Conservation (phyloP, 2,113 vertebrate genomes). For the Pipa parva region DNA sequence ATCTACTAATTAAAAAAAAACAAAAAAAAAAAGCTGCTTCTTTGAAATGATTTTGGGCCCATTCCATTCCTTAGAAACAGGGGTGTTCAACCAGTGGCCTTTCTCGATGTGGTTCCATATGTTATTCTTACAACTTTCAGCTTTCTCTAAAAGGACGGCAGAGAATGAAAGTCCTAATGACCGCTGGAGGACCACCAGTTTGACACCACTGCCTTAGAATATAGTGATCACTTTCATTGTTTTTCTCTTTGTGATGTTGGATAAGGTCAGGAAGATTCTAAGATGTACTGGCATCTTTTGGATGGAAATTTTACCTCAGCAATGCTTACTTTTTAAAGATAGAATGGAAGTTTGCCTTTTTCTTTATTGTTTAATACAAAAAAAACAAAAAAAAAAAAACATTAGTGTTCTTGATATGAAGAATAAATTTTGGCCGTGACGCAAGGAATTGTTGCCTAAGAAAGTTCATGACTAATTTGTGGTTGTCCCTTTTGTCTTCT, state of each 20-base stretch:
- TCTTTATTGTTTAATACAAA: constrained; percentile 47
- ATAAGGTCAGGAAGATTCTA: constrained; percentile 42
- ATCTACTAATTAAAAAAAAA: constrained; percentile 5
- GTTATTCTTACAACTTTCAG: neutral
- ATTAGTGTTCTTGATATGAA: constrained; percentile 43
- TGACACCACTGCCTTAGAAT: constrained; percentile 36
- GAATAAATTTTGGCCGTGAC: constrained; percentile 43
- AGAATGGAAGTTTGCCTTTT: constrained; percentile 30
- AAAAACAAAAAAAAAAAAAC: too few species aligned
- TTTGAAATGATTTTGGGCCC: constrained; percentile 30
- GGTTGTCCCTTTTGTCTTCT: neutral
- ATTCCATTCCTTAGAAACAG: constrained; percentile 33
- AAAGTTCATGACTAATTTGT: constrained; percentile 13
- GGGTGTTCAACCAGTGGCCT: neutral
- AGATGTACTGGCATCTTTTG: constrained; percentile 48
- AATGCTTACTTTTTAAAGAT: constrained; percentile 45
- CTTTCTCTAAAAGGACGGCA: neutral
- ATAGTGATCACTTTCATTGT: neutral
- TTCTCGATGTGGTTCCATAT: neutral
- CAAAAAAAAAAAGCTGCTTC: constrained; percentile 47
- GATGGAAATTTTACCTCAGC: constrained; percentile 56
- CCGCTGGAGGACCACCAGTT: neutral
- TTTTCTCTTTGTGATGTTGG: constrained; percentile 34
- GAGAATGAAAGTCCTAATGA: neutral
- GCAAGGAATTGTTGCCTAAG: constrained; percentile 24